phyloP scores from a whole-genome alignment of 2,797 vertebrate species.

The Poecile montanus region DNA sequence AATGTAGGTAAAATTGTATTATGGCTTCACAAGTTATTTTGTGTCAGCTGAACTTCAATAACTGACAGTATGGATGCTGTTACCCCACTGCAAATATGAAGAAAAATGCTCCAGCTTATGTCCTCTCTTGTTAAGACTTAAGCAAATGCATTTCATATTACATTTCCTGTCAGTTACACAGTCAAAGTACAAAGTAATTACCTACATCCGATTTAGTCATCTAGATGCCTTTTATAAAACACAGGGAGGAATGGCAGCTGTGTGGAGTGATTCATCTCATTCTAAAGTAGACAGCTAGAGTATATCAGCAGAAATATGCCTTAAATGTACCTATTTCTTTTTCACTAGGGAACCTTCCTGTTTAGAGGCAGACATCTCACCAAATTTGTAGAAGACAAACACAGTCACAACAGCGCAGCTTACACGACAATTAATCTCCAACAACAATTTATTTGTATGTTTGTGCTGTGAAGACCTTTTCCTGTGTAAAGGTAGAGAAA shows the following conservation, averaged over 20 bases:
- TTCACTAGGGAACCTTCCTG: neutral
- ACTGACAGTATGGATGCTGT: constrained; percentile 3
- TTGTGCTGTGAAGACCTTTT: neutral
- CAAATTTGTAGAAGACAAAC: neutral
- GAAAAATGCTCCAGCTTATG: constrained; percentile 36
- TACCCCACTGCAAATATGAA: constrained; percentile 25
- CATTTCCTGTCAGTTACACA: constrained; percentile 50
- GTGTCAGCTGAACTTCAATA: constrained; percentile 14
- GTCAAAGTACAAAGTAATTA: constrained; percentile 62
- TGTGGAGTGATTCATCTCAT: constrained; percentile 51
- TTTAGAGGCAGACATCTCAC: neutral
- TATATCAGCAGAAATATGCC: neutral
- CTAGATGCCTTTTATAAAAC: constrained; percentile 47
- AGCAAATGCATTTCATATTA: constrained; percentile 57
- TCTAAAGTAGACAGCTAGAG: constrained; percentile 37
- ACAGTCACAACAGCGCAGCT: neutral
- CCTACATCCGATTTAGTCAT: constrained; percentile 62
- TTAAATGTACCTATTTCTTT: neutral
- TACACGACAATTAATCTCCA: neutral
- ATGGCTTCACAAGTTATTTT: constrained; percentile 18
- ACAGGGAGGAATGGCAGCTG: constrained; percentile 44
- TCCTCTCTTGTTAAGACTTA: constrained; percentile 45
- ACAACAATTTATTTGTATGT: neutral
- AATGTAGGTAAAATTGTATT: neutral
- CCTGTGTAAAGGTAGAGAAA: neutral